phyloP scores from a whole-genome alignment of 2,113 vertebrate species.

The Strix aluco region DNA sequence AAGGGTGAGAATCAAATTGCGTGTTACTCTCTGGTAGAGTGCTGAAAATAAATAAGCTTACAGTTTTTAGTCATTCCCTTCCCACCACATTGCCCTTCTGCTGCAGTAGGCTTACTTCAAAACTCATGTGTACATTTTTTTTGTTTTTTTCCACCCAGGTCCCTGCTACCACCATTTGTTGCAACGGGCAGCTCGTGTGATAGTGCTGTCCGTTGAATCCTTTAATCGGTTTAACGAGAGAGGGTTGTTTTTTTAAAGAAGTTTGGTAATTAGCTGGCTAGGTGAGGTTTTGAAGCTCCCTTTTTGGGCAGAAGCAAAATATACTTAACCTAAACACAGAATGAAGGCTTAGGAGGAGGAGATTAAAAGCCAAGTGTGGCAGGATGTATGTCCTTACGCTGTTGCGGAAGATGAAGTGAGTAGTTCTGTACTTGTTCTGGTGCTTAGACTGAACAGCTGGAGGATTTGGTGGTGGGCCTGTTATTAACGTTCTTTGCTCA shows the following conservation, averaged over 20 bases:
- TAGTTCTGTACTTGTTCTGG: not conserved
- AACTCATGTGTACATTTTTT: not conserved
- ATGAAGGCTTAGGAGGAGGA: not conserved
- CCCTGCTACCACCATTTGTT: not conserved
- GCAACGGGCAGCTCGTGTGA: not conserved
- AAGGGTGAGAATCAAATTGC: conserved; percentile 22
- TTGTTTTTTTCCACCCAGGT: not conserved
- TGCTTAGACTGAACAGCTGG: not conserved
- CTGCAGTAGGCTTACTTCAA: not conserved
- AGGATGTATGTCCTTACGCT: not conserved
- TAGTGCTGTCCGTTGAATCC: not conserved
- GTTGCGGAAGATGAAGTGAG: not conserved
- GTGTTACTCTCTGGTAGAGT: not conserved
- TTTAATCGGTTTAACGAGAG: not conserved
- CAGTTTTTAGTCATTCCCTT: not conserved
- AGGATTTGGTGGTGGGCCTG: not conserved
- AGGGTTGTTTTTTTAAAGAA: not conserved
- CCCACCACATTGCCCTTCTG: not conserved
- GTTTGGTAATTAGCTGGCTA: not conserved
- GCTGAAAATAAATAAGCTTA: conserved; percentile 9
- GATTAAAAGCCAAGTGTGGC: not conserved
- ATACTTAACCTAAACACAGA: not conserved
- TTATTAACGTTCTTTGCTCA: not conserved
- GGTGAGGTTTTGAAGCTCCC: not conserved
- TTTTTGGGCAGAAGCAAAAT: not conserved